phyloP scores from a whole-genome alignment of 1,140 invertebrate genomes.

The Himalopsyche phryganea region DNA sequence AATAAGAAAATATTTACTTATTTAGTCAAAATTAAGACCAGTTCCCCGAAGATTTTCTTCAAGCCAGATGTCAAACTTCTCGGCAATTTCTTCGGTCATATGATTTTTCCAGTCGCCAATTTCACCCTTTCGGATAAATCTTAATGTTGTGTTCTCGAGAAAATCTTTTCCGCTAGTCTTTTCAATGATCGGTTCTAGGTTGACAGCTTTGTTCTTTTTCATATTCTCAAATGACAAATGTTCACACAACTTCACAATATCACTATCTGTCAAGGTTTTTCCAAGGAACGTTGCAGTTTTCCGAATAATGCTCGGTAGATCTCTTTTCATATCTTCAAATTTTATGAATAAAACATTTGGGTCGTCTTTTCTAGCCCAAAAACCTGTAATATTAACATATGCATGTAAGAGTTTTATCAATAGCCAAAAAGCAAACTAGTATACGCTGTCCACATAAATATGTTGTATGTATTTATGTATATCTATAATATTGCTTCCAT shows the following conservation, averaged over 20 bases:
- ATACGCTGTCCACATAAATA: too few relatives aligned
- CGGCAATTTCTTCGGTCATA: slow-evolving; percentile 67
- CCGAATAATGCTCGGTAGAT: slow-evolving; percentile 60
- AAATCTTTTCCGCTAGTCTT: slow-evolving; percentile 47
- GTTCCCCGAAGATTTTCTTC: slow-evolving; percentile 63
- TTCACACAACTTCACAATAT: slow-evolving; percentile 64
- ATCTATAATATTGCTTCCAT: too few relatives aligned
- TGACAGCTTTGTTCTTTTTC: slow-evolving; percentile 75
- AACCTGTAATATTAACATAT: slow-evolving; percentile 43
- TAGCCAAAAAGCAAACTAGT: too few relatives aligned
- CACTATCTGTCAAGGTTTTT: slow-evolving; percentile 61
- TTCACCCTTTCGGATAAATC: slow-evolving; percentile 77
- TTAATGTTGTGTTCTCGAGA: slow-evolving; percentile 53
- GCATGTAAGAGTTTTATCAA: too few relatives aligned
- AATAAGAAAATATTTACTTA: too few relatives aligned
- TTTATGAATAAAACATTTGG: slow-evolving; percentile 77
- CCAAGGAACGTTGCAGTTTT: slow-evolving; percentile 72
- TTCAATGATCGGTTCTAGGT: slow-evolving; percentile 62
- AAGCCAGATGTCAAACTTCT: slow-evolving; percentile 73
- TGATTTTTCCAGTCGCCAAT: slow-evolving; percentile 83
- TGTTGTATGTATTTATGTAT: too few relatives aligned
- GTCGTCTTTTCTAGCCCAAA: slow-evolving; percentile 70
- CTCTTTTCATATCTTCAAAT: slow-evolving; percentile 82
- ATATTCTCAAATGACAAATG: slow-evolving; percentile 79
- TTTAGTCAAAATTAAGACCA: slow-evolving; percentile 38